Evolutionary conservation across 2,797 vertebrate species (phyloP), one percentile per base, ranked within the genome.

Genomic region (Sparidentex hasta): DNA sequence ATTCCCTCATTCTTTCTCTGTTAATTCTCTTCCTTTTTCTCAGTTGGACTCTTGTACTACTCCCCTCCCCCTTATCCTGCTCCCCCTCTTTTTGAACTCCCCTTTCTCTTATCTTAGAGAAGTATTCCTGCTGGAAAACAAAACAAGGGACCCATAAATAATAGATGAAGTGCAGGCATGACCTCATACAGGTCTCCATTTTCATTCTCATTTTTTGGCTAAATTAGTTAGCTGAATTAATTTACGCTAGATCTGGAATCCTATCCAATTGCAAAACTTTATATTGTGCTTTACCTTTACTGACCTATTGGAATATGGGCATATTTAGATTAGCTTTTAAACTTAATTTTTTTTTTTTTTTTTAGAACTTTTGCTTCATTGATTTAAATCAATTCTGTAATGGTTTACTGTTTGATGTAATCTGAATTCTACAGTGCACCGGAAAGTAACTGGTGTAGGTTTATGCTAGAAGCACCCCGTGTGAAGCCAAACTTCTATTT

Each of bases 121-220:
- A 86, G 27, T 80, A 80, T 78, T 86, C 87, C 78, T 67, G 57
- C 50, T 63, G 71, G 86, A 84, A 82, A 89, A 21, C 72, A 76
- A 90, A 84, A 81, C 82, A 84, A 72, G 63, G 56, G 65, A 81
- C 74, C 74, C 75, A 90, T 91, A 74, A 92, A 90, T 91, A 81
- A 88, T 87, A 90, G 77, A 93, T 90, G 71, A 79, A 78, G 65
- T 85, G 74, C 84, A 90, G 90, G 73, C 83, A 83, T 88, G 87
- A 92, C 83, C 83, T 90, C 67, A 76, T 74, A 80, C 78, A 65
- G 80, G 51, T 73, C 72, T 85, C 47, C 48, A 11, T 62, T 74
- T 48, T 70, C 64, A 48, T 52, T 27, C 81, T 83, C 44, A 66
- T 68, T 78, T 78, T 80, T 71, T 54, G 29, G 73, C 78, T 23